A percentile compares a stretch with the other conserved stretches of the same genome.
phyloP scores from a whole-genome alignment of 2,888 invertebrate genomes.

The Ormyrus thymus region DNA sequence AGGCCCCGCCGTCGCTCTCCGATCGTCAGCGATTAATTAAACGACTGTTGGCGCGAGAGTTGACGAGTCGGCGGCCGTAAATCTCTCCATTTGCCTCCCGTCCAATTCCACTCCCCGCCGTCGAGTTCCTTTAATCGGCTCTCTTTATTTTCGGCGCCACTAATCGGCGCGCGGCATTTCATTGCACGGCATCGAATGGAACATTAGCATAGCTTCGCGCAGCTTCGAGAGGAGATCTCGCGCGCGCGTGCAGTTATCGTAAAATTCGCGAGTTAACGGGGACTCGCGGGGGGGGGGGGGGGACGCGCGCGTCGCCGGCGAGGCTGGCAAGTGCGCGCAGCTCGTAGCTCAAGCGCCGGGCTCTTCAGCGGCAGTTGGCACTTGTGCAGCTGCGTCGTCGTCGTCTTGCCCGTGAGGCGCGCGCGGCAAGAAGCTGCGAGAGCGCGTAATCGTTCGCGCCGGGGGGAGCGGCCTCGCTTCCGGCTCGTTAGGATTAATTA shows the following conservation, averaged over 20 bases:
- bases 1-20: background rate
- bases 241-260: conserved; percentile 7
- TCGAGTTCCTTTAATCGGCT: too few relatives aligned
- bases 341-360: background rate
- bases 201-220: too few relatives aligned
- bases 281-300: background rate
- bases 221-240: background rate
- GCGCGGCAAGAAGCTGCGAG: background rate
- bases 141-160: too few relatives aligned
- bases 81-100: too few relatives aligned
- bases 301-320: too few relatives aligned
- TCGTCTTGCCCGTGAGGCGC: background rate
- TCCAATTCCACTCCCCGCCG: too few relatives aligned
- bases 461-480: too few relatives aligned
- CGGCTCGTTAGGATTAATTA: background rate
- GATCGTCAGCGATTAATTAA: background rate
- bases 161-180: too few relatives aligned
- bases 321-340: background rate
- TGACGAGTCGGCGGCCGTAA: background rate
- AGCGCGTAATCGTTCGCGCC: conserved; percentile 14
- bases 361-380: conserved; percentile 15
- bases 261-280: conserved; percentile 18
- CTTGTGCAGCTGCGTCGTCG: conserved; percentile 5
- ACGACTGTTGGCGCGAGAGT: conserved; percentile 3
- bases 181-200: too few relatives aligned